These are phyloP conservation scores for Gephyroberyx darwinii DNA, from an alignment of 2,797 vertebrate species.

Conservation along the genomic window DNA sequence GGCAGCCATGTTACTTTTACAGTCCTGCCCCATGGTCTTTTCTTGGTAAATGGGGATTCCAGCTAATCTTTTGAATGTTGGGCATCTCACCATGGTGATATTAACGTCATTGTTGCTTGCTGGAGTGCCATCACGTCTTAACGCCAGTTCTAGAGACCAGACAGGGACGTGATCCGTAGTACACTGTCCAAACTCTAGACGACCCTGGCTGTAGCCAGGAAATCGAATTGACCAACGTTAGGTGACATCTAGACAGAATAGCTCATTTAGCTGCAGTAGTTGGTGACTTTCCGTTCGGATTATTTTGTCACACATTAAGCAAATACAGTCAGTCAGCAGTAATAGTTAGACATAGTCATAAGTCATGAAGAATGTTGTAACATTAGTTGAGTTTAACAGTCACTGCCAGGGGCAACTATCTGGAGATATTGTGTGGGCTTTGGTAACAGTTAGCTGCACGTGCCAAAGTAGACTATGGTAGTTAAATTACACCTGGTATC, in stretches of 20 bases:
- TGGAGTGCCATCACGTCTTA: background rate
- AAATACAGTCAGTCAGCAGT: background rate
- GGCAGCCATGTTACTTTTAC: slow-evolving; percentile 64
- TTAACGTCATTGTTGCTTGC: background rate
- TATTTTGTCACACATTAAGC: background rate
- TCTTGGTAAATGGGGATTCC: background rate
- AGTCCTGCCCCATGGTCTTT: slow-evolving; percentile 15
- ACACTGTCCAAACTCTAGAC: background rate
- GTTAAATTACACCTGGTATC: too few relatives aligned
- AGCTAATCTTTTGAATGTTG: too few relatives aligned
- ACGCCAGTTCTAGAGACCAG: too few relatives aligned
- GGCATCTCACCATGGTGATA: background rate
- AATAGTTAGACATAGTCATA: background rate
- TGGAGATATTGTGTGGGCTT: too few relatives aligned
- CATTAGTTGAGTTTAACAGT: background rate
- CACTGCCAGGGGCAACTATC: background rate
- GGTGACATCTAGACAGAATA: background rate
- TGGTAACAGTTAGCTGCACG: background rate
- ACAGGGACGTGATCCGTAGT: background rate
- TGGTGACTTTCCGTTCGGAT: too few relatives aligned
- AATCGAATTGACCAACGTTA: background rate
- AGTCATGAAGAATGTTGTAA: background rate
- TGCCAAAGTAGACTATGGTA: too few relatives aligned
- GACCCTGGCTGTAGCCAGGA: background rate
- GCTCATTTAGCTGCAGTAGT: background rate